These are phyloP conservation scores for Sinosuthora webbiana DNA, from an alignment of 2,113 vertebrate species.

Conservation along the genomic window DNA sequence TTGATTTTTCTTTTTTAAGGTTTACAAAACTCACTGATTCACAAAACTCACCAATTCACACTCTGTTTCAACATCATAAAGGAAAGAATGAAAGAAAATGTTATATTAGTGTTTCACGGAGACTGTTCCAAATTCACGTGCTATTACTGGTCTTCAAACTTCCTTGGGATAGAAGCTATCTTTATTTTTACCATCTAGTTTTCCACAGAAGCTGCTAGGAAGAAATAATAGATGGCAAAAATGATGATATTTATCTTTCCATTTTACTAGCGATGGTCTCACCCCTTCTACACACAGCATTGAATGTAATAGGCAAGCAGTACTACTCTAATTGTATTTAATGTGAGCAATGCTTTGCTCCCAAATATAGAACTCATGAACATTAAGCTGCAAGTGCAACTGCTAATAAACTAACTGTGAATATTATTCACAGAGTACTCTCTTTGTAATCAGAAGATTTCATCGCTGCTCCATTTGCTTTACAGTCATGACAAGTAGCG, in stretches of 20 bases:
- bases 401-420: background rate
- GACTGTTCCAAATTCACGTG: background rate
- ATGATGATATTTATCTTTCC: background rate
- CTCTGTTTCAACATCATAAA: background rate
- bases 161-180: background rate
- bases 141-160: background rate
- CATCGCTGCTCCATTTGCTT: background rate
- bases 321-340: background rate
- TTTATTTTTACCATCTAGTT: background rate
- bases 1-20: background rate
- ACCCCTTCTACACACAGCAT: accelerated
- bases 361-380: background rate
- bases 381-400: background rate
- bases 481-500: background rate
- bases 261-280: background rate
- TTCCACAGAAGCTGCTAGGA: background rate
- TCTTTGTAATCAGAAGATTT: background rate
- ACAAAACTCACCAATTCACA: background rate
- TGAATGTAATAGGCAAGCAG: background rate
- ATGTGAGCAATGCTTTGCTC: background rate
- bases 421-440: background rate
- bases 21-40: background rate
- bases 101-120: background rate
- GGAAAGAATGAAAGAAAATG: background rate
- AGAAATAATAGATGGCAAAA: background rate